Evolutionary conservation across 1,140 invertebrate genomes (phyloP), one percentile per base, ranked within the genome.

Genomic region (Mycetomoellerius zeteki): DNA sequence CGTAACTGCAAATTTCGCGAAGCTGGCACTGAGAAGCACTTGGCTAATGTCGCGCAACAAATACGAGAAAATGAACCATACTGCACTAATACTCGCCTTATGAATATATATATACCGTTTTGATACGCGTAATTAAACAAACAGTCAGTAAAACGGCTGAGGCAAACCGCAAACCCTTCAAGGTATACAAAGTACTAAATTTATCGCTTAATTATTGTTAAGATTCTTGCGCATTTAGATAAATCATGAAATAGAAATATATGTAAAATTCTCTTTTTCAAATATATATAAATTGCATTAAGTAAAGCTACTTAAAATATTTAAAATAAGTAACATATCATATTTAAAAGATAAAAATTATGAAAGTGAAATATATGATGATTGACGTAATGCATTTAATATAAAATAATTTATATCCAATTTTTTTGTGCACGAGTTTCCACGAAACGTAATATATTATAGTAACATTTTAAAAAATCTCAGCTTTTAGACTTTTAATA

Each of bases 91-190:
- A 50, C 54, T 73, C 14, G 19, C 69, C 52, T 84, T 82, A 73
- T 73, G 24, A 71, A 82, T 82, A 67, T 73, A 72, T 60, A 82
- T 73, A 37, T 33, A 43, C 37, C 67, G n/a, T 73, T 84, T 84
- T 84, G 69, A 73, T 73, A 60, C 37, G 80, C 69, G 69, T 73
- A 84, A 84, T 73, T 84, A 84, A 84, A 84, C 80, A 84, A 73
- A 73, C 80, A 58, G 67, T 33, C 24, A 54, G n/a, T 33, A 52
- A n/a, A 84, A 84, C 47, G 60, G 71, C 50, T 64, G 24, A 4
- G 54, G 24, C 7, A 56, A 82, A 21, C 78, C 37, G 21, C 52
- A 47, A 81, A 50, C 4, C 19, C 19, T 33, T 30, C 19, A 21
- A 43, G 5, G 7, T 24, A 64, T 27, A 50, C 27, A 24, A 3